Evolutionary conservation across 2,888 invertebrate species (phyloP).

Genomic region (Drymonia ruficornis): DNA sequence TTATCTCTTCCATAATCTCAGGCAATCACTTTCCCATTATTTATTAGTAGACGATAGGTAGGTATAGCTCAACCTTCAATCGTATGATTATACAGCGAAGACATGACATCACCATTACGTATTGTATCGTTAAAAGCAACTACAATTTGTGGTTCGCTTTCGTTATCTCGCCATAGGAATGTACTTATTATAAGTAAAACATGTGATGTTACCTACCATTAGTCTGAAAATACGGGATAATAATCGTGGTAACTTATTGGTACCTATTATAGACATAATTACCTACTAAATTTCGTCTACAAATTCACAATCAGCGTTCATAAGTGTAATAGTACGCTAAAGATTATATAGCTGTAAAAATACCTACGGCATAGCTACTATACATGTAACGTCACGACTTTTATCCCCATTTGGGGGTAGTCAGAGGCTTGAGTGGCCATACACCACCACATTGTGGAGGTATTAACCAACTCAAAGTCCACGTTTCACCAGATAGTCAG

Average conservation of each 20-base stretch:
- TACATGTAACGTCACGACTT: no score
- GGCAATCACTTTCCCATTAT: not conserved
- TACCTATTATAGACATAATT: no score
- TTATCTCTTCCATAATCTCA: not conserved
- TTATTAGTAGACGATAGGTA: not conserved
- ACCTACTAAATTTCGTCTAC: no score
- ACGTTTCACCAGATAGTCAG: no score
- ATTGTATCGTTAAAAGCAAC: conserved; percentile 15
- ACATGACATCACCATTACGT: conserved; percentile 48
- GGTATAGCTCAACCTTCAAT: conserved; percentile 25
- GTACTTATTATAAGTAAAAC: conserved; percentile 3
- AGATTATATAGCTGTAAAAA: no score
- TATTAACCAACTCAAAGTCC: no score
- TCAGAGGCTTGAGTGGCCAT: no score
- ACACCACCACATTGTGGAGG: no score
- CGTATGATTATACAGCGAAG: conserved; percentile 43
- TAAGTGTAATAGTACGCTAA: no score
- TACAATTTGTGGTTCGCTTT: conserved; percentile 3
- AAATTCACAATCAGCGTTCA: no score
- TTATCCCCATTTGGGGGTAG: no score
- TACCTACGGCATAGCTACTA: no score
- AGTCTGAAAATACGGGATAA: not conserved
- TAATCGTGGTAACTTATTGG: not conserved
- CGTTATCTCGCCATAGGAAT: not conserved
- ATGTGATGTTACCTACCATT: conserved; percentile 3